Percentiles rank a stretch among this genome's conserved stretches.
Conservation (phyloP, 2,797 vertebrate genomes). For the Ctenochaetus hawaiiensis region DNA sequence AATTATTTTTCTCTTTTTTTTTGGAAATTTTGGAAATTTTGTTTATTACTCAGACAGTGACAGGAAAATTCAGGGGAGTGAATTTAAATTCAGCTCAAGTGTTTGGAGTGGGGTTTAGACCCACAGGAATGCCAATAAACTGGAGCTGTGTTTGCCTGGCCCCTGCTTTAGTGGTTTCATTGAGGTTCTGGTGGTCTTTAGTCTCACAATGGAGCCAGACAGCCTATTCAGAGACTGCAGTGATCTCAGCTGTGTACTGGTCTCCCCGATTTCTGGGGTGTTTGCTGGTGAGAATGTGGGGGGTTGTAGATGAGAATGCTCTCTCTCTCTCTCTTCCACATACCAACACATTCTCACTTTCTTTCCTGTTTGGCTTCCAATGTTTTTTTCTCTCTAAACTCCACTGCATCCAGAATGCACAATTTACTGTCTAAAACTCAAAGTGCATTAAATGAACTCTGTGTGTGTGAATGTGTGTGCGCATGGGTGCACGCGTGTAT, state of each 20-base stretch:
- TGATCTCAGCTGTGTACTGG: conserved; percentile 52
- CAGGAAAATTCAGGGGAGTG: neutral
- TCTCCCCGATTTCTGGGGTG: conserved; percentile 48
- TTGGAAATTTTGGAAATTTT: too few relatives aligned
- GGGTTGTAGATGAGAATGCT: conserved; percentile 66
- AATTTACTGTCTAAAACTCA: conserved; percentile 20
- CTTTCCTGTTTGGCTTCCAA: too few relatives aligned
- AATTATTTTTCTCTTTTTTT: too few relatives aligned
- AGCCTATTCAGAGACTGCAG: conserved; percentile 36
- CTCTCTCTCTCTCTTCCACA: neutral
- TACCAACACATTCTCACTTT: neutral
- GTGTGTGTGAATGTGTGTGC: conserved; percentile 7
- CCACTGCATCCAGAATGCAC: conserved; percentile 5
- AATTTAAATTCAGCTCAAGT: conserved; percentile 40
- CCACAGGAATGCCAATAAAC: conserved; percentile 68
- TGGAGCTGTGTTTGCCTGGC: conserved; percentile 26
- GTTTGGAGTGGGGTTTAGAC: conserved; percentile 7
- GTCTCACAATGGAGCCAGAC: conserved; percentile 50
- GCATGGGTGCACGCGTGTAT: conserved; percentile 21
- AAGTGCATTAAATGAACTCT: conserved; percentile 23
- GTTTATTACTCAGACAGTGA: too few relatives aligned
- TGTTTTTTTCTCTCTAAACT: too few relatives aligned
- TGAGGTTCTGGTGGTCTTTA: conserved; percentile 42
- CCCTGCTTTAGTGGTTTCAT: conserved; percentile 33
- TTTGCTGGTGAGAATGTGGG: conserved; percentile 66